A percentile compares a stretch with the other conserved stretches of the same genome.
Evolutionary conservation across 2,113 vertebrate species (phyloP).

Genomic region (Crotalus tigris): DNA sequence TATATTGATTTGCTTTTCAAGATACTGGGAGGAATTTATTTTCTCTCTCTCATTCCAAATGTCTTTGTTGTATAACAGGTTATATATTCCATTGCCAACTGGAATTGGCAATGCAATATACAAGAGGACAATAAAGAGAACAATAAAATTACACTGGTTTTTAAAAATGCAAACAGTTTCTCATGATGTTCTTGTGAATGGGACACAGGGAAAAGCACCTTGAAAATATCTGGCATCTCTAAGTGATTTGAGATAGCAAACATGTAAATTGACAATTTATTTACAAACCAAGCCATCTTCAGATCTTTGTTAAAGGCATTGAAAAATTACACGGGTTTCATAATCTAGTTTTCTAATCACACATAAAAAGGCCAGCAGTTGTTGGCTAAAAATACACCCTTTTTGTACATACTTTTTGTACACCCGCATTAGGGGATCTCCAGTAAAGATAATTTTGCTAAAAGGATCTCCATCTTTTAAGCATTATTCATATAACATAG

Average conservation of each 20-base stretch:
- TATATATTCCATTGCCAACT: background rate
- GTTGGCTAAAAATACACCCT: background rate
- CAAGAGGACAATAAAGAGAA: fast-evolving
- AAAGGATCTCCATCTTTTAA: constrained; percentile 43
- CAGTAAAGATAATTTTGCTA: constrained; percentile 33
- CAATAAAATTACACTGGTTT: background rate
- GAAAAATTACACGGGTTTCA: background rate
- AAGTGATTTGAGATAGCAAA: constrained; percentile 2
- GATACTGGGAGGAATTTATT: background rate
- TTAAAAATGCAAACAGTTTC: constrained; percentile 1
- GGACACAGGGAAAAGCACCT: background rate
- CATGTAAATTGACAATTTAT: background rate
- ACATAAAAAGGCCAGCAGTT: background rate
- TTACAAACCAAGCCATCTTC: background rate
- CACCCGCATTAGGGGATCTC: background rate
- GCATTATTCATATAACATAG: background rate
- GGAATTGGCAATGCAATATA: background rate
- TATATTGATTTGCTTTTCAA: background rate
- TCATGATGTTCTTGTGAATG: background rate
- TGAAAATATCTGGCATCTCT: background rate
- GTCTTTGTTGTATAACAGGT: background rate
- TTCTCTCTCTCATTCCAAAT: background rate
- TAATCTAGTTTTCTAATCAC: background rate
- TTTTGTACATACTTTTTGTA: background rate
- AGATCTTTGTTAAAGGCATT: background rate